Evolutionary conservation across 2,797 vertebrate species (phyloP), one percentile per base, ranked within the genome.

Genomic region (Gallirallus australis): DNA sequence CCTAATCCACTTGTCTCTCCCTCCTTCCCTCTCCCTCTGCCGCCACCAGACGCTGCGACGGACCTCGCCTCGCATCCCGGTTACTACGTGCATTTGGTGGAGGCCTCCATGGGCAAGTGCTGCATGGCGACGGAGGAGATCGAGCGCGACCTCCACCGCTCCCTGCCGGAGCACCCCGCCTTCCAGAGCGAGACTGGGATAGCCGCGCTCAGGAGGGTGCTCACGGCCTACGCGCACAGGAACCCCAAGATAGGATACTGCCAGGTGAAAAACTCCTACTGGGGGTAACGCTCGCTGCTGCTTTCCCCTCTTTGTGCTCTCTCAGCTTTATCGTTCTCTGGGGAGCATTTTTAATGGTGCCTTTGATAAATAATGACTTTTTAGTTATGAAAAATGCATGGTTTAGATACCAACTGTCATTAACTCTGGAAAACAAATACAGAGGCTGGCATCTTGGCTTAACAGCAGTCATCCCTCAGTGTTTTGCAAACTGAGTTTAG

Each of bases 171-270:
- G 94, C 99, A 99, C 63, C 99, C 99, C 0, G 99, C 99, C 78
- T 99, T 99, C 98, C 99, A 99, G 95, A 99, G 98, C 15, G 99
- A 99, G 93, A 98, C 98, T 0, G 99, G 99, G 9, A 99, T 99
- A 2, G 99, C 99, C 0, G 99, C 99, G 0, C 97, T 99, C n/a
- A 95, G 99, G 12, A 98, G 99, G 11, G 99, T 99, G 60, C 98
- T 99, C 90, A 99, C 99, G 0, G 99, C 99, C 0, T 99, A 99
- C 0, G 99, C 99, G 0, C 98, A 99, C 96, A 98, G 99, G 92
- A 99, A 99, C 98, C 99, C 99, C 39, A 98, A 98, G 96, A 99
- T 99, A 28, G 99, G 99, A 59, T 99, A 99, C 98, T 99, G 99
- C 95, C 99, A 99, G 99, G 99, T 99, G 92, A 94, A 17, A n/a